Conservation (phyloP, 2,113 vertebrate species). For the Dromiciops gliroides region DNA sequence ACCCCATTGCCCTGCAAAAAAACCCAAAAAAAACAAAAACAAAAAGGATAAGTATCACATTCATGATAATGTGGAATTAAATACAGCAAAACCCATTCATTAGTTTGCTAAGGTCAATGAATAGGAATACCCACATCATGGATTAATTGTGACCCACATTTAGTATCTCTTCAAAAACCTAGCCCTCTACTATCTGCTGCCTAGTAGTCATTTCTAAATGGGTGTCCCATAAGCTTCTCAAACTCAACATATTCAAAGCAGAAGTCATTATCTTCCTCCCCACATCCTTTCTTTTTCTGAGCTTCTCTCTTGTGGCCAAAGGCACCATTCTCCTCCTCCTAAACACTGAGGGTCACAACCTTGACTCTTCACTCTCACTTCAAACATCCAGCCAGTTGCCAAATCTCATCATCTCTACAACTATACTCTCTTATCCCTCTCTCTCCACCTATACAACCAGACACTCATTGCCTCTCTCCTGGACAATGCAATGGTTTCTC, state of each 20-base stretch:
- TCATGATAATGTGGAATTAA: background rate
- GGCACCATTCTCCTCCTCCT: background rate
- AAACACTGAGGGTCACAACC: background rate
- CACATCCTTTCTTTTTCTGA: background rate
- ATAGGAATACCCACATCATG: background rate
- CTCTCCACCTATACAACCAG: background rate
- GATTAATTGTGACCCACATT: background rate
- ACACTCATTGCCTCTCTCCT: background rate
- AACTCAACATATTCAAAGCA: background rate
- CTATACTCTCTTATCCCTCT: background rate
- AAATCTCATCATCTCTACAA: background rate
- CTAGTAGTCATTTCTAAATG: background rate
- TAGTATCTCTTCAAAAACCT: background rate
- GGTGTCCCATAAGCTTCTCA: background rate
- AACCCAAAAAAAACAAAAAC: too few relatives aligned
- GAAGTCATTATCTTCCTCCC: background rate
- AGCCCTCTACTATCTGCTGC: background rate
- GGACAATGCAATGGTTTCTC: background rate
- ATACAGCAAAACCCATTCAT: background rate
- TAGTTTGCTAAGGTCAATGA: background rate
- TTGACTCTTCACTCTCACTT: background rate
- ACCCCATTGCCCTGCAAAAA: too few relatives aligned
- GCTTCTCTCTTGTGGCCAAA: background rate
- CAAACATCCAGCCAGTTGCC: background rate
- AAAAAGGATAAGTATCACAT: background rate